Evolutionary conservation across 2,888 invertebrate species (phyloP), one percentile per base, ranked within the genome.

Genomic region (Lepeophtheirus nordmannii): DNA sequence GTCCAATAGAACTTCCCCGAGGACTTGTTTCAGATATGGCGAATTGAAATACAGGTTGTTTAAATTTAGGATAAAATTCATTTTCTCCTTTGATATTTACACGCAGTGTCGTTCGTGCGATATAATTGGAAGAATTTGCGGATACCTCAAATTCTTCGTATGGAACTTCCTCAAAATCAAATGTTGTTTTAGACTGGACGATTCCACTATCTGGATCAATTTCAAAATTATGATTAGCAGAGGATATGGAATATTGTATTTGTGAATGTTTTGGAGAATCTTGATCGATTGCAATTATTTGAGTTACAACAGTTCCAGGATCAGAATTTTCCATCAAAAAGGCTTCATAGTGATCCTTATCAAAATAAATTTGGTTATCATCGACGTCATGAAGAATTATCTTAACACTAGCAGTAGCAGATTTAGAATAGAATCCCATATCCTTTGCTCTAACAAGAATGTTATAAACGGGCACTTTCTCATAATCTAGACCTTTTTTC

Each of bases 1-100:
- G 81, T 3, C 93, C 93, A 41, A 94, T 87, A 67, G 83, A 83
- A 0, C 86, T 86, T 39, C 89, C 89, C 59, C 89, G 83, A 71
- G 85, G 85, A 0, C 90, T 88, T 38, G 90, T 89, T 77, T 93
- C 93, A 22, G 91, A 91, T 0, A 93, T 89, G 72, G 90, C 89
- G 74, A 90, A 89, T 74, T 89, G 89, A 75, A 91, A 92, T 1
- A 88, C 89, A 0, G 89, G 86, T 74, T 90, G 89, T 66, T 87
- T 80, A 73, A 92, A 92, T 72, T 85, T 84, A 0, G 91, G 91
- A 74, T 85, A 90, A 72, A 82, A 91, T 75, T 92, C 91, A 74
- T 92, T 92, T 0, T 87, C 84, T 0, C 91, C 89, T 0, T 86
- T 85, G 39, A 92, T 83, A 71, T 85, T 82, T 1, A 92, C 82